phyloP scores from a whole-genome alignment of 1,140 invertebrate genomes.

The Myzus persicae region DNA sequence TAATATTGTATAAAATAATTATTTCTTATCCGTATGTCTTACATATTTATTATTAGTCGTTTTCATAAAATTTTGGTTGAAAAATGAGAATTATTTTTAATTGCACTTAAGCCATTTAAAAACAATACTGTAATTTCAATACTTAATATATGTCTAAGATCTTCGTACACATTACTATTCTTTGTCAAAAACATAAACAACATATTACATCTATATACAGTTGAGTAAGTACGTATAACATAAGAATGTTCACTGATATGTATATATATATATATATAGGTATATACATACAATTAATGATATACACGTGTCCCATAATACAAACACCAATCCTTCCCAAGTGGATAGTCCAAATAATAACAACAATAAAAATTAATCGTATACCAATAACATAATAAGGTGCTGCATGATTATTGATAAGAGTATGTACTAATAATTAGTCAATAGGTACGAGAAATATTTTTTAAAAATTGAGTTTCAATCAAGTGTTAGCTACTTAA shows the following conservation, averaged over 20 bases:
- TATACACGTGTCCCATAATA: not conserved
- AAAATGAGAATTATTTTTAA: constrained; percentile 22
- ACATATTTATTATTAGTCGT: not conserved
- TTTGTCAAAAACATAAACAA: not conserved
- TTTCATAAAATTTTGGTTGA: not conserved
- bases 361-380: constrained; percentile 5
- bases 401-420: not conserved
- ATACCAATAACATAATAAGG: constrained; percentile 7
- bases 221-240: not conserved
- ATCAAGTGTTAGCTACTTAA: not conserved
- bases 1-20: constrained; percentile 27
- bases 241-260: not conserved
- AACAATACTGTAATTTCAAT: not conserved
- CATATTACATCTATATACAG: not conserved
- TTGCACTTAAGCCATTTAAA: constrained; percentile 30
- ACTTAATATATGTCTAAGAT: not conserved
- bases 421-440: not conserved
- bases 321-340: not conserved
- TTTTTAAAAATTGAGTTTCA: not conserved
- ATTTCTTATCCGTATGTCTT: not conserved
- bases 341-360: constrained; percentile 10
- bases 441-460: not conserved
- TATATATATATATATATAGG: not conserved
- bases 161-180: not conserved
- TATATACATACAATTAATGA: not conserved